These are phyloP conservation scores for Minunthozetes semirufus DNA, from an alignment of 2,888 invertebrate species.

Conservation along the genomic window DNA sequence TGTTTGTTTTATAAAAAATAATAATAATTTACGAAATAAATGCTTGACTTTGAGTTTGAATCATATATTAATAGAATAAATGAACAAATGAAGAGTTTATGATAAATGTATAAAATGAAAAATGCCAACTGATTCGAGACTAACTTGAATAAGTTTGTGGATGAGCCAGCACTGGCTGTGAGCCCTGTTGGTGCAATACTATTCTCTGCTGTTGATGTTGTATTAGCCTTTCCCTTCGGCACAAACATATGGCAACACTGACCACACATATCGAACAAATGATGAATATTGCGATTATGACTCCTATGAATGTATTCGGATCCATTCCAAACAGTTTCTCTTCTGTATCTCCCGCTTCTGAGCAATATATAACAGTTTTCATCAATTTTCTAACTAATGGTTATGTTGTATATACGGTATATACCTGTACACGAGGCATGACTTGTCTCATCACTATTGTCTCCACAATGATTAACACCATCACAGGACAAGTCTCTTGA, in stretches of 20 bases:
- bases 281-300: constrained; percentile 63
- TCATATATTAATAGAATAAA: background rate
- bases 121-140: constrained; percentile 21
- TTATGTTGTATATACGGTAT: constrained; percentile 45
- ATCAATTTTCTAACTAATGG: too few relatives aligned
- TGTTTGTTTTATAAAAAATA: background rate
- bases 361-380: too few relatives aligned
- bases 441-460: constrained; percentile 83
- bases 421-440: constrained; percentile 78
- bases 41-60: background rate
- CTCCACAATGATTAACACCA: constrained; percentile 85
- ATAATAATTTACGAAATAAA: background rate
- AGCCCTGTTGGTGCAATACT: constrained; percentile 37
- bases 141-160: constrained; percentile 22
- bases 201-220: constrained; percentile 40
- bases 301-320: constrained; percentile 67
- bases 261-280: constrained; percentile 62
- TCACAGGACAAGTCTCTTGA: constrained; percentile 85
- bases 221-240: constrained; percentile 54
- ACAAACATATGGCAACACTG: constrained; percentile 67
- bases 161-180: constrained; percentile 17
- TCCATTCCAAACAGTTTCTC: constrained; percentile 62
- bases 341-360: constrained; percentile 40
- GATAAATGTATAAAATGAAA: background rate
- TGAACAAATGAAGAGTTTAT: background rate